Evolutionary conservation across 2,797 vertebrate genomes (phyloP).

Genomic region (Agapornis canus): DNA sequence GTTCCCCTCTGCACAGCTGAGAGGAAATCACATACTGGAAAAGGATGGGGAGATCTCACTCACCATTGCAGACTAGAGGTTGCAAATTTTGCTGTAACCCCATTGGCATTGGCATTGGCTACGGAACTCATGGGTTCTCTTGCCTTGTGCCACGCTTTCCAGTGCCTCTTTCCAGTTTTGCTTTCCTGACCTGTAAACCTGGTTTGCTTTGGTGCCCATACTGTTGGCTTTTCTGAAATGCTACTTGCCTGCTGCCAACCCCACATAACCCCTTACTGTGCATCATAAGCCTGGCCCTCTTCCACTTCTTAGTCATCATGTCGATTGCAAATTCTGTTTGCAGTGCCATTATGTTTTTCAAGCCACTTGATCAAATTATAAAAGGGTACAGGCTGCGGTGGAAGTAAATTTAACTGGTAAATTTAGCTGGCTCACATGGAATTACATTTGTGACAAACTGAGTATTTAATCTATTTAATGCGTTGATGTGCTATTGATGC

Average conservation of each 20-base stretch:
- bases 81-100: background rate
- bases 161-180: background rate
- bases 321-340: background rate
- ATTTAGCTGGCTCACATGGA: background rate
- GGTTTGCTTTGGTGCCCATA: background rate
- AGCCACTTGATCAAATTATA: background rate
- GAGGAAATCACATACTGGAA: background rate
- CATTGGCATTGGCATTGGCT: background rate
- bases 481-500: background rate
- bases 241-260: background rate
- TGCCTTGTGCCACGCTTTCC: background rate
- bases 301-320: background rate
- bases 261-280: accelerated
- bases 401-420: background rate
- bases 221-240: background rate
- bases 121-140: background rate
- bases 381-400: background rate
- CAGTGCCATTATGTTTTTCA: background rate
- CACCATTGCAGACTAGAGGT: accelerated
- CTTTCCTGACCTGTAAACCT: background rate
- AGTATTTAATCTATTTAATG: background rate
- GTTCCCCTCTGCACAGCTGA: accelerated
- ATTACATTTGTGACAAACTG: background rate
- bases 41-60: background rate
- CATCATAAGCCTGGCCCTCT: background rate